Evolutionary conservation across 2,113 vertebrate genomes (phyloP), one percentile per base, ranked within the genome.

Genomic region (Xiphophorus couchianus): DNA sequence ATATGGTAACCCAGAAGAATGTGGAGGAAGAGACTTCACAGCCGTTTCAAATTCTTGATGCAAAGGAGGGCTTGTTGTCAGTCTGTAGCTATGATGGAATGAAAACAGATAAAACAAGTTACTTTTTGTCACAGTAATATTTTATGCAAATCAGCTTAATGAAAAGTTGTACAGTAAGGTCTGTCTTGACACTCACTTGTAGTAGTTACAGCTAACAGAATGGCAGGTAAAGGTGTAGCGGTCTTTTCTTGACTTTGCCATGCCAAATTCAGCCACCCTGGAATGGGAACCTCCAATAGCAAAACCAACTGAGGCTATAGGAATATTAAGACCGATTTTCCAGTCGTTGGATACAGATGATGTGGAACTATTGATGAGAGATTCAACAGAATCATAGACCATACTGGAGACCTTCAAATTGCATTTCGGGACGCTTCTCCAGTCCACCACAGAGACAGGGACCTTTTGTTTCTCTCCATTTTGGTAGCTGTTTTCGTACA

Each of bases 171-270:
- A 42, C 13, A 42, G n/a, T 11, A 61, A 42, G 65, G 0, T 30
- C 13, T 42, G 0, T 25, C 0, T 12, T 8, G 13, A 7, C 0
- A 81, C 87, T 88, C 85, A 94, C 88, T 75, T 5, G 60, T 94
- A 93, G 37, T 81, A 75, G 31, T 2, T 64, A 27, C 89, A 93
- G 54, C 68, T 0, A 12, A 91, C 73, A 31, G 84, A 74, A 31
- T 94, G 93, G 27, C 73, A 73, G 28, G 78, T n/a, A 76, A 93
- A 94, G 39, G 22, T 85, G 85, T 86, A 93, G 6, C n/a, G 87
- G 72, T 93, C 93, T 65, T 69, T 0, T 69, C 91, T 91, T 0
- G 90, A 62, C 42, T 89, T 90, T 10, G 15, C 0, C 81, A 86
- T 86, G 33, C 22, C 85, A 62, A 78, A 86, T 1, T 2, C 37